These are phyloP conservation scores for Chauna torquata DNA, from an alignment of 2,113 vertebrate species.

Conservation along the genomic window DNA sequence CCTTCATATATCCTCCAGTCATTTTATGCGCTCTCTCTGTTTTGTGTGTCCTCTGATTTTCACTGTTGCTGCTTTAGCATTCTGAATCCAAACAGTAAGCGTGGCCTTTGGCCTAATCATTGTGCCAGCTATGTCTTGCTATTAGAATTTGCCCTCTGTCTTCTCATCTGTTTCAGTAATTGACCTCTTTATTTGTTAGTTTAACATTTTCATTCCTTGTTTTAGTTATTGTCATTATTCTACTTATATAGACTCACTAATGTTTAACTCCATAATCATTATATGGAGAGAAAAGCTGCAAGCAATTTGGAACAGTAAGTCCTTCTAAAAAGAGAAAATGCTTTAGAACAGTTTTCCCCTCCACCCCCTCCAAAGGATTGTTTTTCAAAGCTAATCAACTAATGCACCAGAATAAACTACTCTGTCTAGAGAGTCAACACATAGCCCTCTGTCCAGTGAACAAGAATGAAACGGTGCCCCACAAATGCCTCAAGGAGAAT, in stretches of 20 bases:
- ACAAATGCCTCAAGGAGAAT: constrained; percentile 21
- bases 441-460: constrained; percentile 24
- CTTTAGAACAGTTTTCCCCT: background rate
- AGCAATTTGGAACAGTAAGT: constrained; percentile 47
- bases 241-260: constrained; percentile 38
- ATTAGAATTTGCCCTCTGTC: constrained; percentile 22
- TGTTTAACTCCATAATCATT: constrained; percentile 53
- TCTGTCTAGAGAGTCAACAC: background rate
- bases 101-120: constrained; percentile 42
- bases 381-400: constrained; percentile 51
- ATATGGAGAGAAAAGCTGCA: constrained; percentile 33
- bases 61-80: background rate
- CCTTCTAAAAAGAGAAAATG: constrained; percentile 45
- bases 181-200: constrained; percentile 57
- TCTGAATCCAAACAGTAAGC: constrained; percentile 10
- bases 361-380: background rate
- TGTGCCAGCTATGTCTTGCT: constrained; percentile 33
- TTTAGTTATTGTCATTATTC: constrained; percentile 44
- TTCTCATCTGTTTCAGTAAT: constrained; percentile 53
- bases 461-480: background rate
- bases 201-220: constrained; percentile 56
- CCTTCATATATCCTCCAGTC: background rate
- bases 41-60: background rate
- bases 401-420: constrained; percentile 2
- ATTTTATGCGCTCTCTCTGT: background rate